Base-by-base conservation (phyloP, 1,140 invertebrate genomes). In the Drosophila leontia region DNA sequence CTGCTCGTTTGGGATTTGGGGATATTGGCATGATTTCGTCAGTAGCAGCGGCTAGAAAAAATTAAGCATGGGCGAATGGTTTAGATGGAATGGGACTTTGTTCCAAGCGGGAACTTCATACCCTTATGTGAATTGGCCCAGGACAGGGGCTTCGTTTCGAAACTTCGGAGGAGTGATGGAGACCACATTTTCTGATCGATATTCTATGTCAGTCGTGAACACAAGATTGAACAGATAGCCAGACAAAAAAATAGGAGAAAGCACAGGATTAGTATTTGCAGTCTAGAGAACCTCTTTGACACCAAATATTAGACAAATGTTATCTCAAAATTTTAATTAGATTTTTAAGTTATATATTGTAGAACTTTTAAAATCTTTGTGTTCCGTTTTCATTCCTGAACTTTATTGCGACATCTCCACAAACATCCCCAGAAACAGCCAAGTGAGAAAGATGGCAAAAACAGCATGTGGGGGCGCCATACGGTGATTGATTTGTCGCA, bases 21-120 rank as follows among this genome's bases (percentile, higher is more conserved):
- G 58, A 83, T 80, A 87, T 88, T 84, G 84, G 80, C 76, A 84
- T 71, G 77, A 81, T 87, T 83, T 83, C 80, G 58, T 83, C 83
- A 88, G 80, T 77, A 84, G 77, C 80, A 84, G 44, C 45, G 71
- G 41, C 70, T 80, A 58, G 39, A 44, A 45, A 48, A 60, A 60
- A 61, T 12, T 23, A 42, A 60, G 9, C 7, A 23, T 23, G 11
- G 17, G 15, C 2, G 15, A 50, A n/a, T 48, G 42, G n/a, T n/a
- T 34, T 9, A 9, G 34, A 37, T 15, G 19, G 53, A 55, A 15
- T 9, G 34, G 19, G 53, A 39, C 13, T 23, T 3, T 4, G 3
- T 23, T 55, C 51, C 4, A 55, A 23, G 12, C 15, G 17, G 32
- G 17, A 55, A 5, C 34, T 15, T 55, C 3, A 9, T 8, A 23